Conservation (phyloP, 2,797 vertebrate genomes). For the Craterocephalus amniculus region DNA sequence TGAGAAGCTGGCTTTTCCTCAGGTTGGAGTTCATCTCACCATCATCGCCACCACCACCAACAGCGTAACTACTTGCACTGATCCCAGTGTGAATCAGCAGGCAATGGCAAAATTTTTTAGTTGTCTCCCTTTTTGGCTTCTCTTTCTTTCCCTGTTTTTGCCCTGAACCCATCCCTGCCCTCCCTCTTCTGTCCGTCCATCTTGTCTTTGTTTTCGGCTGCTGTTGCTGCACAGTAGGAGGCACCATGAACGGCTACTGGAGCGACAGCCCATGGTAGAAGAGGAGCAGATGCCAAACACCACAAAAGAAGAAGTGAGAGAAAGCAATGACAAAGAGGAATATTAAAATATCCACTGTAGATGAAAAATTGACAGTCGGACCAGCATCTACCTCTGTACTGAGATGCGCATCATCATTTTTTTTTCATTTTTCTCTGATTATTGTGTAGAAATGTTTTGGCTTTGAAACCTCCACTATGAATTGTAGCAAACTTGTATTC, state of each 20-base stretch:
- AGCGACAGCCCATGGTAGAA: constrained; percentile 86
- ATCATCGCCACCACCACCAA: constrained; percentile 24
- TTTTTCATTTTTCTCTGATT: background rate
- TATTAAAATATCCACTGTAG: constrained; percentile 70
- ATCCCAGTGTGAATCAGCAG: constrained; percentile 70
- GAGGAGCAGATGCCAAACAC: constrained; percentile 57
- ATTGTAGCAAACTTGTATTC: background rate
- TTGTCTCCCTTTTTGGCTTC: constrained; percentile 77
- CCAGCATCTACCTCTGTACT: constrained; percentile 70
- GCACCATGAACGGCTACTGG: constrained; percentile 86
- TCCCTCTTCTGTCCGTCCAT: constrained; percentile 65
- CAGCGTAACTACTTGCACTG: constrained; percentile 58
- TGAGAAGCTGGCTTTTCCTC: constrained; percentile 38
- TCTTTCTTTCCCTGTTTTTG: constrained; percentile 76
- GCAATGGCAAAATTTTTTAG: constrained; percentile 77
- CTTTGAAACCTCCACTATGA: background rate
- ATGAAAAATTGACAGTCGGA: constrained; percentile 50
- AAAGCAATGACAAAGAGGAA: constrained; percentile 48
- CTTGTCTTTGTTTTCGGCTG: constrained; percentile 72
- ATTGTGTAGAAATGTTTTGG: background rate
- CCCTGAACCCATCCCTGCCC: constrained; percentile 32
- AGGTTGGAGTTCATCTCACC: constrained; percentile 44
- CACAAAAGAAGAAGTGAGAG: constrained; percentile 44
- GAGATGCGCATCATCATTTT: constrained; percentile 49
- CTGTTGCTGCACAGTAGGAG: constrained; percentile 76